Conservation (phyloP, 2,797 vertebrate species). For the Muscicapa comitata region DNA sequence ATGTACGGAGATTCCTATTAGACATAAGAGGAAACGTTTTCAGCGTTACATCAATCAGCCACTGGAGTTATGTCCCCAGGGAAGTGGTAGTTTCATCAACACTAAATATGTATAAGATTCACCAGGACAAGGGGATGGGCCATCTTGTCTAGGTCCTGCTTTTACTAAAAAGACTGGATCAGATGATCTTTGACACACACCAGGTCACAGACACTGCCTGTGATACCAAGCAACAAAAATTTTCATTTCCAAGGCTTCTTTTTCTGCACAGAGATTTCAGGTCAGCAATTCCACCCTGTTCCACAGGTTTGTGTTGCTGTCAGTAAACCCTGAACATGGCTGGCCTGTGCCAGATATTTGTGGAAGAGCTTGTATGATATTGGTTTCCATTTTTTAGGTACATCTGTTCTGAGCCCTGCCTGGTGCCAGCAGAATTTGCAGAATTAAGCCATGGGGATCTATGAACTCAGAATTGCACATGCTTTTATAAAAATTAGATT, state of each 20-base stretch:
- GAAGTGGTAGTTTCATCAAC: background rate
- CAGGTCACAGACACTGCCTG: background rate
- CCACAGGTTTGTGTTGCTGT: background rate
- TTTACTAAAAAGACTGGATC: background rate
- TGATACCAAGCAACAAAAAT: background rate
- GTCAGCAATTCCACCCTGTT: background rate
- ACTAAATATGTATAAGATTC: background rate
- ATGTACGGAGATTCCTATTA: background rate
- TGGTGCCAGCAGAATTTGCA: background rate
- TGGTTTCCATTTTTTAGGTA: background rate
- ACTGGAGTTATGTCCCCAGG: background rate
- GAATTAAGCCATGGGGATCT: background rate
- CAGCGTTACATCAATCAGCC: background rate
- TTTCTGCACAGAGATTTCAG: background rate
- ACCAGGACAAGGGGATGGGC: background rate
- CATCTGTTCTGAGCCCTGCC: background rate
- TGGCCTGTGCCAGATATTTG: background rate
- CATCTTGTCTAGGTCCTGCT: background rate
- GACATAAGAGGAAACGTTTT: background rate
- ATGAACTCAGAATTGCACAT: background rate
- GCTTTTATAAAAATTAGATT: conserved; percentile 2
- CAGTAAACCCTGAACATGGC: background rate
- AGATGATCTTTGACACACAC: background rate
- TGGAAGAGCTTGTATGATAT: background rate
- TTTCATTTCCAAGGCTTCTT: background rate